phyloP scores from a whole-genome alignment of 2,113 vertebrate genomes.

The Piaya cayana region DNA sequence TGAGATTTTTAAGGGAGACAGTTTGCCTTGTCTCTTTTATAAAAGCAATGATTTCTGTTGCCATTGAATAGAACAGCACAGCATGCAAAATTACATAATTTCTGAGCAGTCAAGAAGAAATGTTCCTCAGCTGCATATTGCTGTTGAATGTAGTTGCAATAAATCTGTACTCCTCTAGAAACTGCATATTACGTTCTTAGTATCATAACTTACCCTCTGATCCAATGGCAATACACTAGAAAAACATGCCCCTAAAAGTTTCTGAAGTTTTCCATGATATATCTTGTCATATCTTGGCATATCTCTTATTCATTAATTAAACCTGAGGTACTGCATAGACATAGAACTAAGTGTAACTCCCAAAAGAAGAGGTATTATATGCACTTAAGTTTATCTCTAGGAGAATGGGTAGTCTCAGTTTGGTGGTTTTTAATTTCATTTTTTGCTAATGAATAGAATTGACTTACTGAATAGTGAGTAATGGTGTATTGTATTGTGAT shows the following conservation, averaged over 20 bases:
- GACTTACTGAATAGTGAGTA: not conserved
- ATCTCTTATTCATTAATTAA: not conserved
- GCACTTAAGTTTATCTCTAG: not conserved
- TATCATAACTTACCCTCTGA: not conserved
- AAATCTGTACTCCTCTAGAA: not conserved
- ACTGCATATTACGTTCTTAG: not conserved
- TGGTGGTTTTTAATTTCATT: not conserved
- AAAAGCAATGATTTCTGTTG: slow-evolving; percentile 23
- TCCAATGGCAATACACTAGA: not conserved
- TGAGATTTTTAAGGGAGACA: slow-evolving; percentile 2
- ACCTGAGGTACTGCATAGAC: not conserved
- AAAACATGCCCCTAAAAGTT: not conserved
- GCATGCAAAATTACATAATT: slow-evolving; percentile 31
- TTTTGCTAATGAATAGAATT: not conserved
- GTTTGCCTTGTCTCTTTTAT: not conserved
- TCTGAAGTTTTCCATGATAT: not conserved
- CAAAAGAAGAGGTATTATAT: not conserved
- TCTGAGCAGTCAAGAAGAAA: not conserved
- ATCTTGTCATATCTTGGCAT: not conserved
- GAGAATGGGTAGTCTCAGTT: not conserved
- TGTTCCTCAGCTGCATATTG: not conserved
- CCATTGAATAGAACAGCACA: not conserved
- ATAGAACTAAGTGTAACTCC: not conserved
- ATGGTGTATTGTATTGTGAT: not conserved
- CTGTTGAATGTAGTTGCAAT: not conserved